Percentiles rank a stretch among this genome's conserved stretches.
phyloP scores from a whole-genome alignment of 2,888 invertebrate genomes.

The Sinohyriopsis cumingii region DNA sequence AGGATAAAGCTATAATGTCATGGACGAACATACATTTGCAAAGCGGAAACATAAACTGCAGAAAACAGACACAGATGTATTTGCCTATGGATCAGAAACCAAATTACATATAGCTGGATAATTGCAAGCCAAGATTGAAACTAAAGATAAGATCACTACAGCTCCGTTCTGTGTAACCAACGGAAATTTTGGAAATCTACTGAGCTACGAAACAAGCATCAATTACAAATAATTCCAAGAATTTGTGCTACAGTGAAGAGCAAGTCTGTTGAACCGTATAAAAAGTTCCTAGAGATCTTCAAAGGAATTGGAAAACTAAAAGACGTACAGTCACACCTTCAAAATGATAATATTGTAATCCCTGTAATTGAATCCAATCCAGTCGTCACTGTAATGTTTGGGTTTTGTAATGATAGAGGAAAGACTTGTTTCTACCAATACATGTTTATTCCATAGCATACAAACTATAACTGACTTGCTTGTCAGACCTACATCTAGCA shows the following conservation, averaged over 20 bases:
- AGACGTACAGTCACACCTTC: conserved; percentile 24
- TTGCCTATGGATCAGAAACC: conserved; percentile 4
- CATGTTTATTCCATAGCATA: too few relatives aligned
- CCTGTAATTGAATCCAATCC: too few relatives aligned
- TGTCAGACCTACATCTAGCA: too few relatives aligned
- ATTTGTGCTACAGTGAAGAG: not conserved
- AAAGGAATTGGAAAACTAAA: conserved; percentile 25
- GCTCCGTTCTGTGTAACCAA: conserved; percentile 1
- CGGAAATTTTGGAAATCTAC: conserved; percentile 2
- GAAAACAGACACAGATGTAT: conserved; percentile 1
- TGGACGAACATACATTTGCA: conserved; percentile 4
- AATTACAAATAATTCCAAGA: conserved; percentile 7
- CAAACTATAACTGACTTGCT: too few relatives aligned
- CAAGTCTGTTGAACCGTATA: not conserved
- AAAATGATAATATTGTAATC: conserved; percentile 22
- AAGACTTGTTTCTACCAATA: too few relatives aligned
- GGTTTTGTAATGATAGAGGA: too few relatives aligned
- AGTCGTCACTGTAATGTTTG: too few relatives aligned
- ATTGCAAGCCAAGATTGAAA: too few relatives aligned
- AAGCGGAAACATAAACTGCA: not conserved
- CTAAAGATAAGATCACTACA: too few relatives aligned
- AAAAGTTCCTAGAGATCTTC: conserved; percentile 9
- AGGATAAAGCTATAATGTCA: conserved; percentile 8
- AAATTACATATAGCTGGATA: conserved; percentile 1
- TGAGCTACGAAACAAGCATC: conserved; percentile 10